Base-by-base conservation (phyloP, 2,888 invertebrate genomes). In the Sarcophaga carnaria region DNA sequence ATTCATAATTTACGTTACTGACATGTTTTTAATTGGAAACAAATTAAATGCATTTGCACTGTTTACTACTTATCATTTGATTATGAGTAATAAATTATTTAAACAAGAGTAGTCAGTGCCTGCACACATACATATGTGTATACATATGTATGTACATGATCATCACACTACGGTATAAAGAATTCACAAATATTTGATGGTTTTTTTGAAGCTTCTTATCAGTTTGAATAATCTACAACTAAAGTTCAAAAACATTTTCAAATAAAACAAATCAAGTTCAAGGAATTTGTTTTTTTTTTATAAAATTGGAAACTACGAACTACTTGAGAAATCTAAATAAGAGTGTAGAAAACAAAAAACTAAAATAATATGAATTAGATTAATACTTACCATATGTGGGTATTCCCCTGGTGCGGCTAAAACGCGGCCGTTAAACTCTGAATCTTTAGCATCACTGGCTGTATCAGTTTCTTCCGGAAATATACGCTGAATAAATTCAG, bases 381-480 rank as follows among this genome's bases (percentile, higher is more conserved):
- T 37, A 66, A 76, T 17, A 70, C 88, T 27, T 90, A 93, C 93
- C 93, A 93, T 93, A 81, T 93, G 93, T 0, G 93, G 93, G 88
- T 92, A 93, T 90, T 93, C 90, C 45, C 93, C 93, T 10, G 93
- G 92, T 27, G 89, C 85, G 10, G 92, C 92, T 64, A 91, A 84
- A 47, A 89, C 81, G 1, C 93, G 92, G 4, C 93, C 93, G 88
- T 91, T 91, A 75, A 93, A 92, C 17, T 92, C 90, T 4, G 89
- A 89, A 54, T 90, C 92, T 59, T 91, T 90, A 4, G 91, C 91
- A 82, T 92, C 92, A 22, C 87, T 89, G 17, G 67, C 89, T 8
- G 90, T 89, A 0, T 89, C 92, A 10, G 89, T 85, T 76, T 92
- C 92, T 66, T 91, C 90, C 12, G 90, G 90, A 84, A 92, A 93